Base-by-base conservation (phyloP, 2,113 vertebrate genomes). In the Cebidichthys violaceus region DNA sequence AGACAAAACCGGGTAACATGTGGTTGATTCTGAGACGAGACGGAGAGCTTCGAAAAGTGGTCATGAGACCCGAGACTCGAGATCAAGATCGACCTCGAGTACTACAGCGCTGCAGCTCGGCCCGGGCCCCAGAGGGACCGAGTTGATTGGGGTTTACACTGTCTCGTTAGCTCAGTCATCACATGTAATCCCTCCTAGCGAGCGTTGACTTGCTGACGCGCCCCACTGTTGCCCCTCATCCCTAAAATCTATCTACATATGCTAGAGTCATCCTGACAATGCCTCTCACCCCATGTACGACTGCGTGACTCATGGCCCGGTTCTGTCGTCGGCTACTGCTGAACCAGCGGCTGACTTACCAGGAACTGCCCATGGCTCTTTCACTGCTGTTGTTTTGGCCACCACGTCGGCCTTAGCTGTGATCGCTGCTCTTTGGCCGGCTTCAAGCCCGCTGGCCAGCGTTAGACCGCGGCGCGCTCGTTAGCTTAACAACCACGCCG, bases 161-260 rank as follows among this genome's bases (percentile, higher is more conserved):
- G 82, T 74, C 69, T 57, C 2, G 22, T 79, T 81, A n/a, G 68
- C 60, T 81, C 65, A 83, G 65, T 57, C 22, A 65, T 82, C 69
- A 43, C 37, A 39, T 39, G n/a, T n/a, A 43, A 33, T 70, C 78
- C 47, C 82, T 74, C n/a, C 14, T 11, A 67, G 75, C 39, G 22
- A 67, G 67, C 4, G 15, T 45, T 84, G 41, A 84, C 86, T 72
- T 9, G 24, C 57, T 33, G 50, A 59, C 70, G 31, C 64, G 8
- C 62, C 69, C 78, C 43, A 57, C 85, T 84, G 81, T 78, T 20
- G 47, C 29, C 24, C 54, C 33, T 61, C 52, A 76, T 37, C 61
- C 60, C 39, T 22, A 20, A n/a, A 62, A 24, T 55, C 61, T 4
- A 43, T 13, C 61, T 29, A 45, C 87, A 85, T 85, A 82, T 80